phyloP scores from a whole-genome alignment of 2,113 vertebrate genomes.

The Lepisosteus oculatus region DNA sequence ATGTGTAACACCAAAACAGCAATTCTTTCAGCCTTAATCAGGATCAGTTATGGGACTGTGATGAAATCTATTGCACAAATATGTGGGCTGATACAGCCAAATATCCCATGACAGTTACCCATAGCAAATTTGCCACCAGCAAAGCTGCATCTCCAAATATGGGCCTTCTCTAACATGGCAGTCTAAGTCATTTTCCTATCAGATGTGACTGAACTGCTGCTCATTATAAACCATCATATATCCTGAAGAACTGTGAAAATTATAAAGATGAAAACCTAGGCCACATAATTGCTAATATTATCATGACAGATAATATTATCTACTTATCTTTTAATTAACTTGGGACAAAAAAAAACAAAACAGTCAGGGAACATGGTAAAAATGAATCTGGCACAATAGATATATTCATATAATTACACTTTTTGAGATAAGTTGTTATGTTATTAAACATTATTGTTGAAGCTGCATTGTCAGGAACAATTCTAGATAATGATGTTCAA shows the following conservation, averaged over 20 bases:
- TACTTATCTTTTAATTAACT: constrained; percentile 6
- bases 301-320: not conserved
- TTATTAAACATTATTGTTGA: no score
- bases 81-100: not conserved
- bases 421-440: no score
- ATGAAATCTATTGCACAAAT: no score
- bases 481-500: no score
- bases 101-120: not conserved
- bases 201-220: not conserved
- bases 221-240: not conserved
- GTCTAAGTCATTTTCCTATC: not conserved
- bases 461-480: no score
- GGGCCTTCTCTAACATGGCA: not conserved
- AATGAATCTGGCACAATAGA: no score
- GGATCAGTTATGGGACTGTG: no score
- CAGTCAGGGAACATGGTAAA: no score
- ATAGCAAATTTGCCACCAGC: not conserved
- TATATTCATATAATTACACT: no score
- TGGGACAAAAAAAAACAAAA: no score
- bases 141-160: not conserved
- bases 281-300: not conserved
- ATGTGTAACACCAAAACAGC: not conserved
- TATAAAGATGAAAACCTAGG: no score
- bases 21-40: not conserved
- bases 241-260: not conserved